phyloP scores from a whole-genome alignment of 2,888 invertebrate genomes.

The Chrysina gloriosa region DNA sequence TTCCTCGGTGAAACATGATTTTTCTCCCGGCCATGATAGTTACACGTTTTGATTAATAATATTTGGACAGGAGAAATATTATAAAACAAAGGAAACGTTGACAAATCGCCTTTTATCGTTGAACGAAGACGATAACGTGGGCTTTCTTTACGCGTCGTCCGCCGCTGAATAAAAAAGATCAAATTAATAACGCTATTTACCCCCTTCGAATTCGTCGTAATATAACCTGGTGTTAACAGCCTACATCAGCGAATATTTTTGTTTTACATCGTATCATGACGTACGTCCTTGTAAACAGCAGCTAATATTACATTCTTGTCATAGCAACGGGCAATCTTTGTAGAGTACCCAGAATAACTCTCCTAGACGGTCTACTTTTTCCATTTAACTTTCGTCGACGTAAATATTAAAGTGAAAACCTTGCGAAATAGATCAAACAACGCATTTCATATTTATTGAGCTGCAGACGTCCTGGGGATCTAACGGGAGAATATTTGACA shows the following conservation, averaged over 20 bases:
- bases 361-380: no score
- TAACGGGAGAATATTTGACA: no score
- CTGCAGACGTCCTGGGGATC: no score
- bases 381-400: no score
- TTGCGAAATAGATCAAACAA: no score
- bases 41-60: slow-evolving; percentile 1
- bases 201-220: neutral
- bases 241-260: neutral
- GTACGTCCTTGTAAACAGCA: neutral
- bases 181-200: neutral
- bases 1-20: neutral
- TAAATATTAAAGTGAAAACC: no score
- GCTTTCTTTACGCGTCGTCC: no score
- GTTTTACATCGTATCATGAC: neutral
- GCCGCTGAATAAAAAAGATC: no score
- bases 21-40: neutral
- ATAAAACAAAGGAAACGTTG: neutral
- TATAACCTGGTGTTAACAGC: neutral
- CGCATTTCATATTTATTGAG: no score
- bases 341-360: no score
- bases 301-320: slow-evolving; percentile 2
- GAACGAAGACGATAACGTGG: no score
- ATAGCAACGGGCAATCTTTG: neutral
- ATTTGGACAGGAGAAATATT: neutral
- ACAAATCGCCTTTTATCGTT: neutral